Evolutionary conservation across 1,140 invertebrate species (phyloP), one percentile per base, ranked within the genome.

Genomic region (Phocides pigmalion): DNA sequence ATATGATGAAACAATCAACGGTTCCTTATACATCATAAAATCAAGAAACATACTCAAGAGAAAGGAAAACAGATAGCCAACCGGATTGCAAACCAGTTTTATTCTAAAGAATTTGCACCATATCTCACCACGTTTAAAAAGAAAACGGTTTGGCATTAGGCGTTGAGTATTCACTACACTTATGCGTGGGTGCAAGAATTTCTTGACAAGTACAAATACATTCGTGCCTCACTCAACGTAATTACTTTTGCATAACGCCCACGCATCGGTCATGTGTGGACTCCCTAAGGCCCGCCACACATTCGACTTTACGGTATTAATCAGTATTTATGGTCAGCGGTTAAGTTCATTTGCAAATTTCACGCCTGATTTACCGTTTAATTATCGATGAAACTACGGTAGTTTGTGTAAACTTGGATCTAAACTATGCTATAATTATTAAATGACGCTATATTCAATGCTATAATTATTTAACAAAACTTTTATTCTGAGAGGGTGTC

Each of bases 161-260:
- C 49, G 49, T 28, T 35, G 28, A 6, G 49, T 35, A 28, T 12
- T 35, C 20, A 53, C 16, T 53, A 39, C 35, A 16, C 32, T 37
- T 17, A 9, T 53, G 50, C 50, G 50, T 53, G 35, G 35, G 50
- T 53, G 35, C 49, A 53, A 37, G 32, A 37, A 53, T 32, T 20
- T 53, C 50, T 53, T 22, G 50, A 53, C 50, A 53, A 53, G 50
- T 39, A 53, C 35, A 53, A 53, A 53, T 53, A 53, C 50, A 14
- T 39, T 39, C 35, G 50, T 53, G 17, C 11, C 32, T 11, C 12
- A 53, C 35, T 53, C 50, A 53, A 53, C 17, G 50, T 53, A 53
- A 53, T 53, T 53, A 53, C 50, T 53, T 53, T 53, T 53, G 50
- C 50, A 53, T 39, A 53, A 39, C 50, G 50, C 50, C 35, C 35